phyloP scores from a whole-genome alignment of 2,888 invertebrate species.

The Lithosia quadra region DNA sequence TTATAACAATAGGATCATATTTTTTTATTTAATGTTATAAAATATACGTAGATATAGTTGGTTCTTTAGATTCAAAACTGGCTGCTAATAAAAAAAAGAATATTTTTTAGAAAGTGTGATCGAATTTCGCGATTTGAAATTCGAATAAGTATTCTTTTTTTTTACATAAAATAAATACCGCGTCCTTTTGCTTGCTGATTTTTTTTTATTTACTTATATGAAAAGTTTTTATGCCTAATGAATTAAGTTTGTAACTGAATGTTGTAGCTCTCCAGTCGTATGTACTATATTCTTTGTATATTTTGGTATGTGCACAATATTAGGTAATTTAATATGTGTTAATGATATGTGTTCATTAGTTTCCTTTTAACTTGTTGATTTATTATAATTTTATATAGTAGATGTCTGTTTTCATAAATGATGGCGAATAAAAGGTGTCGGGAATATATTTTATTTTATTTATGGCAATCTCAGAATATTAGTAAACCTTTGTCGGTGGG shows the following conservation, averaged over 20 bases:
- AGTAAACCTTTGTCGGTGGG: background rate
- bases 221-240: background rate
- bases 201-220: background rate
- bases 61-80: background rate
- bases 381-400: slow-evolving; percentile 37
- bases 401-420: slow-evolving; percentile 40
- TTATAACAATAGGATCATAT: background rate
- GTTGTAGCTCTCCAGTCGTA: no score
- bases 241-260: background rate
- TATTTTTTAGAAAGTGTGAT: background rate
- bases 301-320: slow-evolving; percentile 16
- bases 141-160: background rate
- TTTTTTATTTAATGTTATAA: background rate
- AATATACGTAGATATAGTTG: background rate
- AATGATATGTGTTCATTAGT: slow-evolving; percentile 37
- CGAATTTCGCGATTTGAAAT: background rate
- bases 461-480: background rate
- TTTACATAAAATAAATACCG: no score
- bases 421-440: slow-evolving; percentile 56
- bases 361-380: slow-evolving; percentile 35
- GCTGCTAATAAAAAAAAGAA: background rate
- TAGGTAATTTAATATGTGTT: slow-evolving; percentile 13
- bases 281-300: slow-evolving; percentile 21
- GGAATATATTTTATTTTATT: slow-evolving; percentile 39
- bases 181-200: background rate